These are phyloP conservation scores for Sparus aurata DNA, from an alignment of 2,797 vertebrate species.

Conservation along the genomic window DNA sequence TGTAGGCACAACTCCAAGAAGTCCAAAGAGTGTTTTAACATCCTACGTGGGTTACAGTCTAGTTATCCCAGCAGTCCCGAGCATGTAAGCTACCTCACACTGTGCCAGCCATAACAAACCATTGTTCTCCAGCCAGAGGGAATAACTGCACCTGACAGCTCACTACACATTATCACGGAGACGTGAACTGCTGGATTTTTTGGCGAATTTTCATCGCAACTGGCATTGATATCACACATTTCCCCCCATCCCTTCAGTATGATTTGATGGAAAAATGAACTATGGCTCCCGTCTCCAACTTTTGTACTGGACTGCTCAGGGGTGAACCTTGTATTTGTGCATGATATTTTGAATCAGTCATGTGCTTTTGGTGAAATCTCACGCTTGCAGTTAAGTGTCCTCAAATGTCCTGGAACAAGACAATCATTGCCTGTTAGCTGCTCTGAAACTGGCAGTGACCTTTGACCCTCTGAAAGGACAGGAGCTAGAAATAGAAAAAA, in stretches of 20 bases:
- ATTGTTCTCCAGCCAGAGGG: conserved; percentile 66
- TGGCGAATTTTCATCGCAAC: background rate
- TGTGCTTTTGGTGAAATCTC: background rate
- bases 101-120: conserved; percentile 67
- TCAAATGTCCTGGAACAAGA: conserved; percentile 7
- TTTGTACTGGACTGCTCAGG: background rate
- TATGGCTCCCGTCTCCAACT: background rate
- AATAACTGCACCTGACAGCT: conserved; percentile 59
- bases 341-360: background rate
- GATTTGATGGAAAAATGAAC: background rate
- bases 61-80: conserved; percentile 45
- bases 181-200: conserved; percentile 32
- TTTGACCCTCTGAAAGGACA: conserved; percentile 11
- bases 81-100: conserved; percentile 38
- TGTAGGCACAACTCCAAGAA: background rate
- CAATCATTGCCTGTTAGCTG: background rate
- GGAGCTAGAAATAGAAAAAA: background rate
- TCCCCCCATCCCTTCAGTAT: background rate
- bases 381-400: background rate
- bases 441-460: background rate
- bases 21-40: conserved; percentile 16
- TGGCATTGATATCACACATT: background rate
- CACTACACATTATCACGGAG: conserved; percentile 13
- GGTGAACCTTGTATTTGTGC: background rate
- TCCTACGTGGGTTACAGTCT: conserved; percentile 26